Conservation (phyloP, 2,113 vertebrate genomes). For the Misgurnus mizolepis region DNA sequence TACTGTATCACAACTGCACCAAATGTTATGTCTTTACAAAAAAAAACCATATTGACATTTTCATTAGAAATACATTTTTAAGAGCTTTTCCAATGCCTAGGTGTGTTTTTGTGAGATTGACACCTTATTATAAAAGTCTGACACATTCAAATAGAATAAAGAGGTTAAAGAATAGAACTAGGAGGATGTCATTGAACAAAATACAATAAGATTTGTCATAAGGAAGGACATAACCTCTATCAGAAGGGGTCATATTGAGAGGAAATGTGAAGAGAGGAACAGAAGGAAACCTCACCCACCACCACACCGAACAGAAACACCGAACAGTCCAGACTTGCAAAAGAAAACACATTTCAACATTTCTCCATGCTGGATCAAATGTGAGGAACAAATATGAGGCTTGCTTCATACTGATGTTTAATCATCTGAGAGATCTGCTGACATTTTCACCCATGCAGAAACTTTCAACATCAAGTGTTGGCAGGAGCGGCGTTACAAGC, state of each 20-base stretch:
- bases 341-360: neutral
- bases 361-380: neutral
- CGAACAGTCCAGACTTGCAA: conserved; percentile 6
- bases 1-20: no score
- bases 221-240: conserved; percentile 50
- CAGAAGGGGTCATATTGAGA: conserved; percentile 54
- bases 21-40: no score
- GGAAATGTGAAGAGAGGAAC: conserved; percentile 63
- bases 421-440: no score
- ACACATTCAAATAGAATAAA: no score
- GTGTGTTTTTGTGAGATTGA: no score
- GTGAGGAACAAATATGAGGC: neutral
- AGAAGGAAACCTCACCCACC: conserved; percentile 53
- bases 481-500: neutral
- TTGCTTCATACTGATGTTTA: neutral
- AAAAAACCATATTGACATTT: no score
- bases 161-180: no score
- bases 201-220: conserved; percentile 45
- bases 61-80: no score
- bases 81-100: no score
- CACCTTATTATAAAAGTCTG: no score
- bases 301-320: conserved; percentile 19
- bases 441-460: neutral
- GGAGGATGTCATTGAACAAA: no score
- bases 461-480: neutral